Conservation (phyloP, 2,113 vertebrate genomes). For the Conger conger region DNA sequence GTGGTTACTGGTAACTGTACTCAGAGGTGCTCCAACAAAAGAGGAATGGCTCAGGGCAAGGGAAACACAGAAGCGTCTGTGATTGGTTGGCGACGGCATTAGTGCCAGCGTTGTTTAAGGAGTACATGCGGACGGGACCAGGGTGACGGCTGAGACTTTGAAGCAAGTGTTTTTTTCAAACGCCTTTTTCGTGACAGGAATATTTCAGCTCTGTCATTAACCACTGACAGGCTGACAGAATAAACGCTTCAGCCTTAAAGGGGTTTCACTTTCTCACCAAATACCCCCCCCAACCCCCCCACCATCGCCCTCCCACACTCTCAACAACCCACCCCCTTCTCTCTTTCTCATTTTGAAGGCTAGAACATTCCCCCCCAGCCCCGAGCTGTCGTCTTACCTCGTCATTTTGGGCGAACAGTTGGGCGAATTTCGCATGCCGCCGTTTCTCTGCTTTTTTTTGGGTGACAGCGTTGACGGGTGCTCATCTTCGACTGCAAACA, state of each 20-base stretch:
- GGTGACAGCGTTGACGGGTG: constrained; percentile 93
- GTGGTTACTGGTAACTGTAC: constrained; percentile 91
- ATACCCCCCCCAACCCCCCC: constrained; percentile 47
- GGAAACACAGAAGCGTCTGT: constrained; percentile 81
- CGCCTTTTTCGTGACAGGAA: constrained; percentile 93
- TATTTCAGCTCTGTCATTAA: constrained; percentile 99
- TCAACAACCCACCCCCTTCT: constrained; percentile 37
- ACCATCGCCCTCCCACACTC: not conserved
- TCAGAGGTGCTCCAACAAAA: constrained; percentile 88
- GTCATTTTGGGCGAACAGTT: constrained; percentile 95
- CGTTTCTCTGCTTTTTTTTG: constrained; percentile 99
- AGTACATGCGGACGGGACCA: constrained; percentile 92
- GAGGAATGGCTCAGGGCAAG: constrained; percentile 89
- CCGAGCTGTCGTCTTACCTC: constrained; percentile 79
- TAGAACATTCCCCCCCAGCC: constrained; percentile 43
- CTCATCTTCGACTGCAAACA: constrained; percentile 99
- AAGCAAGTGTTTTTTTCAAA: constrained; percentile 98
- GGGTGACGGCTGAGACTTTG: constrained; percentile 97
- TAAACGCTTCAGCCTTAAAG: constrained; percentile 89
- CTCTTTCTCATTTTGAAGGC: constrained; percentile 58
- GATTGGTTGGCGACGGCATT: constrained; percentile 97
- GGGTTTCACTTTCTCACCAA: constrained; percentile 65
- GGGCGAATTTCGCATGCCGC: constrained; percentile 97
- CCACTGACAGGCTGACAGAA: constrained; percentile 98
- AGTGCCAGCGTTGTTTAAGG: constrained; percentile 99